phyloP scores from a whole-genome alignment of 2,888 invertebrate genomes.

The Cantharis flavilabris region DNA sequence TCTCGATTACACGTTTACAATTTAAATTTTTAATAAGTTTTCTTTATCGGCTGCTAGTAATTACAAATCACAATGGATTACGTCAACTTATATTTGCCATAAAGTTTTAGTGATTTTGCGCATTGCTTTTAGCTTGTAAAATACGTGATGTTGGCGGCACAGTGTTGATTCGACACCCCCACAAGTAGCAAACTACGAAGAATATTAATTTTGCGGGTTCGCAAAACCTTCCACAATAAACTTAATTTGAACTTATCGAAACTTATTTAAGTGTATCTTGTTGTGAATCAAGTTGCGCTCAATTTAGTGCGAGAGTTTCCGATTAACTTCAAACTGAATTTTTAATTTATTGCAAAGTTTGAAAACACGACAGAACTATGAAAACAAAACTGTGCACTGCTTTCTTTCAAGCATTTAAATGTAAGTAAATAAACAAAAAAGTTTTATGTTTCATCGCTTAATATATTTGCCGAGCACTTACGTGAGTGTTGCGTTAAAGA shows the following conservation, averaged over 20 bases:
- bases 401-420: background rate
- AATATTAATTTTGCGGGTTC: background rate
- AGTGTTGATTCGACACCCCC: constrained; percentile 30
- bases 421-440: background rate
- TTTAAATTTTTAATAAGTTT: constrained; percentile 26
- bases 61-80: constrained; percentile 29
- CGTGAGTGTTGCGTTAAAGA: background rate
- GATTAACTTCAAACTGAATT: background rate
- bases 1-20: constrained; percentile 16
- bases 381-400: background rate
- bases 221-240: background rate
- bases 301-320: background rate
- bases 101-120: constrained; percentile 30
- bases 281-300: background rate
- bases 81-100: constrained; percentile 26
- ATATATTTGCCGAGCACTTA: background rate
- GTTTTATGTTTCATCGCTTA: background rate
- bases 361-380: background rate
- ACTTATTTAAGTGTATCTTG: background rate
- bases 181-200: constrained; percentile 13
- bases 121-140: constrained; percentile 21
- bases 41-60: constrained; percentile 21
- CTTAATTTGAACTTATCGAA: background rate
- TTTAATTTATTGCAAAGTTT: background rate
- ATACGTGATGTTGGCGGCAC: constrained; percentile 29